A percentile compares a stretch with the other conserved stretches of the same genome.
phyloP scores from a whole-genome alignment of 2,113 vertebrate genomes.

The Mustelus asterias region DNA sequence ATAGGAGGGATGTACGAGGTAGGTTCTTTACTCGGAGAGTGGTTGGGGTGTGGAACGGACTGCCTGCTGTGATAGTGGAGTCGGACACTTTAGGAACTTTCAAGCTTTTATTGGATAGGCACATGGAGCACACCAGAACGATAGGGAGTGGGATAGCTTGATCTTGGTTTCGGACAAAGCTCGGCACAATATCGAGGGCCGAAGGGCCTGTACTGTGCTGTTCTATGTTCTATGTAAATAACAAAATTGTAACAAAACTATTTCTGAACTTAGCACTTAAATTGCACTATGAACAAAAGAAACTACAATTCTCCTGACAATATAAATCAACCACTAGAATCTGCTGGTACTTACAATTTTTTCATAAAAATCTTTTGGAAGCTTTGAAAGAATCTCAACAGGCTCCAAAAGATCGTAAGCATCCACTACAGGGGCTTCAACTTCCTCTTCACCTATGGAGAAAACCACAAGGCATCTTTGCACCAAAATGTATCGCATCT shows the following conservation, averaged over 20 bases:
- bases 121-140: no score
- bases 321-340: neutral
- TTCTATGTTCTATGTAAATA: no score
- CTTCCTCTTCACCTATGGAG: constrained; percentile 65
- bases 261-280: neutral
- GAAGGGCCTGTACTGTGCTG: no score
- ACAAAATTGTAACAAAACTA: neutral
- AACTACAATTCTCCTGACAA: neutral
- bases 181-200: no score
- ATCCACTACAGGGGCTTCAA: constrained; percentile 68
- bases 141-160: no score
- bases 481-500: neutral
- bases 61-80: no score
- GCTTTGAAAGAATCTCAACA: constrained; percentile 89
- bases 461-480: neutral
- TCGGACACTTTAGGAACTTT: no score
- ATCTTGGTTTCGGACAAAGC: no score
- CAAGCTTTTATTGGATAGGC: no score
- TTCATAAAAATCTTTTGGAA: constrained; percentile 97
- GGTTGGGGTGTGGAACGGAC: no score
- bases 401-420: constrained; percentile 91
- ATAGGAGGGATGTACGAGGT: no score
- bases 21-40: no score
- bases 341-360: constrained; percentile 79
- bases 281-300: neutral